Base-by-base conservation (phyloP, 2,888 invertebrate species). In the Pammene fasciana region DNA sequence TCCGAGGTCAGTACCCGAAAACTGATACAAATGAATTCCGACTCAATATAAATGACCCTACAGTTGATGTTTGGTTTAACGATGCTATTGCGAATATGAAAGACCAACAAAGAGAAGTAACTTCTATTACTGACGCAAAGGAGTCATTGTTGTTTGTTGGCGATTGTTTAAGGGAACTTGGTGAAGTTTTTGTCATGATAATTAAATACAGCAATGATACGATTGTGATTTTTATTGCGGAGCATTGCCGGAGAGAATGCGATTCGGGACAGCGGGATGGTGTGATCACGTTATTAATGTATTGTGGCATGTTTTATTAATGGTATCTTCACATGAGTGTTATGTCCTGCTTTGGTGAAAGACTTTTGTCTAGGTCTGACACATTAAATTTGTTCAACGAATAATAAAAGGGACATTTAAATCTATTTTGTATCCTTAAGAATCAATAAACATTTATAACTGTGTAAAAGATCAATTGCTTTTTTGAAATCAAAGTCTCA, bases 1-100 rank as follows among this genome's bases (percentile, higher is more conserved):
- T 64, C 73, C 50, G 82, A 88, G 89, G 86, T 89, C 87, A 86
- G 81, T 76, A 84, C 76, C 84, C 83, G 80, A 84, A 83, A 82
- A 81, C 76, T 36, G 36, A n/a, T 26, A 34, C 72, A 71, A 62
- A 68, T 74, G 65, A 82, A 79, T 74, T 68, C 74, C 54, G 72
- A 79, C 80, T 71, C 64, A 75, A 77, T 45, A 0, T 52, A 50
- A 45, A 43, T 26, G 11, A 13, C 2, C 18, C 8, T 14, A 56
- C 43, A 43, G 38, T 61, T 62, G 65, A 50, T 13, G 36, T 45
- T 67, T 16, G 46, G 10, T 13, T 36, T 3, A 41, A 59, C 9
- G 65, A 48, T 18, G n/a, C 16, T 2, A 6, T 70, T 65, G 60
- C 70, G 11, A 70, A 70, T 60, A 55, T 60, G 18, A 45, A 57